Conservation (phyloP, 2,888 invertebrate species). For the Tiliacea aurago region DNA sequence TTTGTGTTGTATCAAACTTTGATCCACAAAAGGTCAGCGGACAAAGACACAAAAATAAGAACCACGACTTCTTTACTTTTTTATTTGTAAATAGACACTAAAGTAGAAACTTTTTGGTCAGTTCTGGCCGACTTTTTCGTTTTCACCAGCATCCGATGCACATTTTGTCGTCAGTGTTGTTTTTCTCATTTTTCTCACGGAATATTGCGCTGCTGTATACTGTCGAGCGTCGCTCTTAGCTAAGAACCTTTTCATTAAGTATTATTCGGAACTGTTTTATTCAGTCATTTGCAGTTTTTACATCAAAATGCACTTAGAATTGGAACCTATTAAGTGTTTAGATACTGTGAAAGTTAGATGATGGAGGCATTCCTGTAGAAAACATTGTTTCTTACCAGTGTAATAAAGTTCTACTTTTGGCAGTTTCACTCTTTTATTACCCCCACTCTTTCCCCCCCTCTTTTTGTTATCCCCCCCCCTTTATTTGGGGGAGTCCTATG, state of each 20-base stretch:
- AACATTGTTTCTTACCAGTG: not conserved
- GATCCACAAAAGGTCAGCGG: conserved; percentile 68
- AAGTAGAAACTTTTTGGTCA: conserved; percentile 74
- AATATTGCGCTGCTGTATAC: conserved; percentile 53
- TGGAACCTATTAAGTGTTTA: conserved; percentile 34
- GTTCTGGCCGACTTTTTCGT: conserved; percentile 77
- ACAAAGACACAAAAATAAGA: conserved; percentile 67
- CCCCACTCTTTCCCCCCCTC: too few species aligned
- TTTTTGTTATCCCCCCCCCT: too few species aligned
- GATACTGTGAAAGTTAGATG: not conserved
- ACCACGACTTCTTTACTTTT: conserved; percentile 57
- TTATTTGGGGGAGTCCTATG: too few species aligned
- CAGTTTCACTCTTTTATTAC: not conserved
- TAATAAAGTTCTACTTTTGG: not conserved
- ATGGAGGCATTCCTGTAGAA: not conserved
- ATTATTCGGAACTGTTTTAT: conserved; percentile 47
- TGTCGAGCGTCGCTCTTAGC: conserved; percentile 44
- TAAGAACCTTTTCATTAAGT: conserved; percentile 61
- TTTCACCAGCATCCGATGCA: conserved; percentile 73
- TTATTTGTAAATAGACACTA: conserved; percentile 68
- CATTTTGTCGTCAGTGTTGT: conserved; percentile 68
- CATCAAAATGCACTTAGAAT: conserved; percentile 44
- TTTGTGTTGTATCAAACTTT: conserved; percentile 59
- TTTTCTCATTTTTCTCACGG: conserved; percentile 58
- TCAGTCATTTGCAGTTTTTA: conserved; percentile 39